Base-by-base conservation (phyloP, 1,140 invertebrate species). In the Muscidifurax raptorellus region DNA sequence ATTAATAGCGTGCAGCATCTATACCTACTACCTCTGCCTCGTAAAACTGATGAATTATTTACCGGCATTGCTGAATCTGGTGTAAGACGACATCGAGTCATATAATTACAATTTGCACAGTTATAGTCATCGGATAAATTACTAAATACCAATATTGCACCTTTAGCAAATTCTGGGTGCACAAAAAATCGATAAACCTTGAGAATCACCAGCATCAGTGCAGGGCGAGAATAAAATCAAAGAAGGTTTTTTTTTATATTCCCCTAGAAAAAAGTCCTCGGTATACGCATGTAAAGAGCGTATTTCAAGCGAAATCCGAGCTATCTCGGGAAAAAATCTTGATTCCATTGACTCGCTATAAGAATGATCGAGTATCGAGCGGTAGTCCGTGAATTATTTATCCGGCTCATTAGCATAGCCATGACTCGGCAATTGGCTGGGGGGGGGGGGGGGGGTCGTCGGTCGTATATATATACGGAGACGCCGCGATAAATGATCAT, bases 1-100 rank as follows among this genome's bases (percentile, higher is more conserved):
- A 83, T 80, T 36, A 78, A 77, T 86, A 86, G 78, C 85, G 76
- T 72, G 85, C 85, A 83, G 13, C 7, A n/a, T 18, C 5, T n/a
- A 18, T 59, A n/a, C n/a, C n/a, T n/a, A n/a, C n/a, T n/a, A n/a
- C n/a, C n/a, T n/a, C n/a, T n/a, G n/a, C n/a, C 52, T 59, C 5
- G 52, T n/a, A n/a, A 18, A 59, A 3, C 52, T 59, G 52, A 59
- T 59, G 18, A 59, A 18, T 59, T 59, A 59, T 59, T 59, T 59
- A 59, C 18, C 6, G 22, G 18, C 3, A 59, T 59, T n/a, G 4
- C 0, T 13, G 13, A 52, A n/a, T n/a, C n/a, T 52, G 18, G 15
- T 22, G 15, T 10, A 40, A 40, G 9, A 40, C 36, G 10, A 1
- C 36, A 12, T 0, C 7, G 6, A 40, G 10, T 40, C 36, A 10